Conservation (phyloP, 1,140 invertebrate genomes). For the Bombyx mandarina region DNA sequence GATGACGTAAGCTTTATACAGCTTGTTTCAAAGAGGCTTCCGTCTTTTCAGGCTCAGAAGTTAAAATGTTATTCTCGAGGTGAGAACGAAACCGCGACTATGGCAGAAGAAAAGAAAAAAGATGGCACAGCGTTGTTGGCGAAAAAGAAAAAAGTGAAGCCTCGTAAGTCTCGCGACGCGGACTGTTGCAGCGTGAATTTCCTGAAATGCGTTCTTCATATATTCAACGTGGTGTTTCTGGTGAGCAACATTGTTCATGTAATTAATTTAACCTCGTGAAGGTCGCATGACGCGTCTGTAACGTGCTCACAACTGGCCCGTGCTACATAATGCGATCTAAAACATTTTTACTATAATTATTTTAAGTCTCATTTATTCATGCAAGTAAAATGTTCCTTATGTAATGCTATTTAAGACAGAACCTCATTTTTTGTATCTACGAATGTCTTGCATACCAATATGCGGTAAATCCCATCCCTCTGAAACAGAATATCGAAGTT, state of each 20-base stretch:
- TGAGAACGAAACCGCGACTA: slow-evolving; percentile 9
- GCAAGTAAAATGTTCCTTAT: too few relatives aligned
- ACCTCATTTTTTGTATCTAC: too few relatives aligned
- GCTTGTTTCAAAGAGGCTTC: background rate
- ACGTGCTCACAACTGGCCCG: too few relatives aligned
- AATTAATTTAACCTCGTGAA: too few relatives aligned
- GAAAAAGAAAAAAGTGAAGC: slow-evolving; percentile 60
- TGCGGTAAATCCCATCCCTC: too few relatives aligned
- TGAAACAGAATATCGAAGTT: too few relatives aligned
- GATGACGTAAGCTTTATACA: background rate
- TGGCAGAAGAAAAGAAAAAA: slow-evolving; percentile 62
- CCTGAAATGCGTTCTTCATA: slow-evolving; percentile 82
- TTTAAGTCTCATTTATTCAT: too few relatives aligned
- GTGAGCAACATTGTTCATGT: slow-evolving; percentile 66
- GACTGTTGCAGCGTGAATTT: slow-evolving; percentile 85
- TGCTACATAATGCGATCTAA: too few relatives aligned
- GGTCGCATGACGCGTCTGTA: too few relatives aligned
- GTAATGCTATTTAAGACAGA: too few relatives aligned
- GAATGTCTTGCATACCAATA: too few relatives aligned
- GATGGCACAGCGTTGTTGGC: slow-evolving; percentile 45
- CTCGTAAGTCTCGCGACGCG: slow-evolving; percentile 74
- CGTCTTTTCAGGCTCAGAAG: slow-evolving; percentile 3
- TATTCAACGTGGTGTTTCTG: slow-evolving; percentile 85
- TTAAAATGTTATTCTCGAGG: slow-evolving; percentile 4
- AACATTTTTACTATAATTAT: too few relatives aligned